Evolutionary conservation across 2,113 vertebrate genomes (phyloP).

Genomic region (Corynorhinus townsendii): DNA sequence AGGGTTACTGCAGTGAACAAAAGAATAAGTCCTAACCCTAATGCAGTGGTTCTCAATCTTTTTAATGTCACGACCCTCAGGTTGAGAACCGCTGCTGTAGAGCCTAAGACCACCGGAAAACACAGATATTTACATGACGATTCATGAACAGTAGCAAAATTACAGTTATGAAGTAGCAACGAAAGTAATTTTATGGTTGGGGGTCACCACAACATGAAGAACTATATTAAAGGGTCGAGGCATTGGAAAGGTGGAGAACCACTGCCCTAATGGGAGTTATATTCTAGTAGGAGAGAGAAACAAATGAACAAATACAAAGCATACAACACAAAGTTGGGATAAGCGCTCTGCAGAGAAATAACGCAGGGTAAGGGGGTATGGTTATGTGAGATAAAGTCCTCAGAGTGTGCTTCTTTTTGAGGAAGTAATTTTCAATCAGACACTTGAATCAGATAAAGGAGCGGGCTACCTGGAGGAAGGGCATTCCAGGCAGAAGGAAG

Average conservation of each 20-base stretch:
- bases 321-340: neutral
- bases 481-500: neutral
- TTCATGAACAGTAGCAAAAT: too few relatives aligned
- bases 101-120: too few relatives aligned
- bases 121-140: too few relatives aligned
- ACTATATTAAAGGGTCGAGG: too few relatives aligned
- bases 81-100: too few relatives aligned
- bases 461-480: neutral
- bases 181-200: too few relatives aligned
- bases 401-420: neutral
- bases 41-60: too few relatives aligned
- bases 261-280: neutral
- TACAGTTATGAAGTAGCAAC: too few relatives aligned
- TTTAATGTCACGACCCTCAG: too few relatives aligned
- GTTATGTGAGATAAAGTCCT: neutral
- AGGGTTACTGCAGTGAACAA: neutral
- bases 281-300: neutral
- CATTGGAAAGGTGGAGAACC: too few relatives aligned
- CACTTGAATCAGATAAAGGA: neutral
- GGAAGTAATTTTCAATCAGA: neutral
- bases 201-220: too few relatives aligned
- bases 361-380: neutral
- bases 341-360: neutral
- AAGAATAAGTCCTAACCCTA: neutral
- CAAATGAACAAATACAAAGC: neutral